These are phyloP conservation scores for Brachypteracias leptosomus DNA, from an alignment of 2,113 vertebrate species.

Conservation along the genomic window DNA sequence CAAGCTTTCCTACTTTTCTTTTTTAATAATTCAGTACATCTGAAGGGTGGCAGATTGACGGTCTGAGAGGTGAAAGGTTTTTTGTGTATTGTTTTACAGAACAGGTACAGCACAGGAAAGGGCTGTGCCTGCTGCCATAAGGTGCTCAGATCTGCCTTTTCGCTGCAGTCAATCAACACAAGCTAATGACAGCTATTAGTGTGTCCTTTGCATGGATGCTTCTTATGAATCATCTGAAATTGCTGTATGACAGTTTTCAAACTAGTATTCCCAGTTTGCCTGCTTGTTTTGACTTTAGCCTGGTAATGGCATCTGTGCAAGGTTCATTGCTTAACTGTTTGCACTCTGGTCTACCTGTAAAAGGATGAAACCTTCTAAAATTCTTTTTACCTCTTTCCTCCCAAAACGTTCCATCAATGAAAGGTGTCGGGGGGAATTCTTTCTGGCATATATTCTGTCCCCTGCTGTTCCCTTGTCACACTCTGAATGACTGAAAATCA, in stretches of 20 bases:
- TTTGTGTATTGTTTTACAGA: conserved; percentile 35
- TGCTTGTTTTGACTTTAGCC: not conserved
- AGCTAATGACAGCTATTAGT: not conserved
- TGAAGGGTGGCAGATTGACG: conserved; percentile 30
- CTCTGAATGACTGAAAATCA: not conserved
- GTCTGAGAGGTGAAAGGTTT: conserved; percentile 4
- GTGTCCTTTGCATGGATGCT: not conserved
- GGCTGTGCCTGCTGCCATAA: not conserved
- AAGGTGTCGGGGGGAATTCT: not conserved
- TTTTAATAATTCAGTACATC: conserved; percentile 35
- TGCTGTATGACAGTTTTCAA: not conserved
- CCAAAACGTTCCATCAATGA: not conserved
- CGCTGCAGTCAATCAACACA: not conserved
- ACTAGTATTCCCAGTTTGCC: not conserved
- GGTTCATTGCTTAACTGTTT: not conserved
- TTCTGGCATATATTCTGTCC: not conserved
- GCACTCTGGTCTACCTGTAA: not conserved
- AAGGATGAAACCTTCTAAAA: not conserved
- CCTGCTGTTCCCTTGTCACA: not conserved
- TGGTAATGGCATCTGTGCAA: not conserved
- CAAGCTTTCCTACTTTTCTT: conserved; percentile 58
- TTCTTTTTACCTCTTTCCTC: not conserved
- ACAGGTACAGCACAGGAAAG: not conserved
- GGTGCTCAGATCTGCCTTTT: not conserved
- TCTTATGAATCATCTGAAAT: not conserved